Evolutionary conservation across 2,888 invertebrate genomes (phyloP).

Genomic region (Nasonovia ribisnigri): DNA sequence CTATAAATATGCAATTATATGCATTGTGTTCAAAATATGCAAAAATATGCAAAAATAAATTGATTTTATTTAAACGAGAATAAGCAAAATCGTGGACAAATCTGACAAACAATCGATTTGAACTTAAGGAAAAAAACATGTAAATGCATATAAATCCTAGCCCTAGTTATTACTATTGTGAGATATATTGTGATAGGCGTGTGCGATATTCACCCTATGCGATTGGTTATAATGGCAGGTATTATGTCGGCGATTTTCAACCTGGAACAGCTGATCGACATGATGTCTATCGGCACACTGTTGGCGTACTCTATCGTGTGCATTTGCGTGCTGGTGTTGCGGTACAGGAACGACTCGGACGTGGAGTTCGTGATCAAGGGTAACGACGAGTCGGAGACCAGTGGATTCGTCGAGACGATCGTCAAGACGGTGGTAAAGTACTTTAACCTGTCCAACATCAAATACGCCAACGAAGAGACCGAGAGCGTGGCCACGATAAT

Average conservation of each 20-base stretch:
- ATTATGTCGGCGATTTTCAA: conserved; percentile 91
- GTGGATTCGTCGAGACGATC: background rate
- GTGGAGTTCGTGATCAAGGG: conserved; percentile 54
- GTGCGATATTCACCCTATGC: background rate
- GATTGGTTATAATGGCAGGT: conserved; percentile 72
- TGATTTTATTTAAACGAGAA: too few species aligned
- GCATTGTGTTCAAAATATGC: too few species aligned
- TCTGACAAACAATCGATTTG: too few species aligned
- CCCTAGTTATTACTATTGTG: background rate
- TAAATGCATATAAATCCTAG: too few species aligned
- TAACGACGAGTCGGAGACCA: conserved; percentile 11
- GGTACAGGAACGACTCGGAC: conserved; percentile 72
- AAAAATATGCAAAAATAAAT: too few species aligned
- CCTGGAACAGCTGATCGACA: conserved; percentile 90
- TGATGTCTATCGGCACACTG: conserved; percentile 95
- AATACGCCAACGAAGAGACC: conserved; percentile 77
- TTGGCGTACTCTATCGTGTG: conserved; percentile 94
- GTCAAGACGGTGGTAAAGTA: conserved; percentile 70
- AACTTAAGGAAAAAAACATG: too few species aligned
- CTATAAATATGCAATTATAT: too few species aligned
- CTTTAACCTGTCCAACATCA: conserved; percentile 80
- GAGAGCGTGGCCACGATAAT: conserved; percentile 70
- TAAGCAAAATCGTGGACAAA: too few species aligned
- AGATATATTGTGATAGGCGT: background rate
- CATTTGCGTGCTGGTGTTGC: conserved; percentile 87